Evolutionary conservation across 1,140 invertebrate genomes (phyloP).

Genomic region (Zaprionus kolodkinae): DNA sequence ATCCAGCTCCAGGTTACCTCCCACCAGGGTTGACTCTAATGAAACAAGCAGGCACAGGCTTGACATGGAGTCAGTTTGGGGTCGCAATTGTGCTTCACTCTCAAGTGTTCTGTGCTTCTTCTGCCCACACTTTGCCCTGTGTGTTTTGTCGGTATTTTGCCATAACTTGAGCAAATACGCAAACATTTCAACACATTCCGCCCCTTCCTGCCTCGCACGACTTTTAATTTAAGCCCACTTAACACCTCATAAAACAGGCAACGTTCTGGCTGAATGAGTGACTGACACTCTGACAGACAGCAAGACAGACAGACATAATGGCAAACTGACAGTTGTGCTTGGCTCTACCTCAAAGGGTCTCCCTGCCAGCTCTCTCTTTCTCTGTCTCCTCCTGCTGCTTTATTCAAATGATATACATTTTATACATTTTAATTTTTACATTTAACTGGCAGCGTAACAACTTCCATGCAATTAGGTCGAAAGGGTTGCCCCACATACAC

Average conservation of each 20-base stretch:
- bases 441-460: constrained; percentile 68
- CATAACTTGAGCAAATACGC: constrained; percentile 77
- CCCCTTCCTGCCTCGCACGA: constrained; percentile 30
- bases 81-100: constrained; percentile 22
- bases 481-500: constrained; percentile 58
- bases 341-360: background rate
- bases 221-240: constrained; percentile 82
- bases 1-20: constrained; percentile 34
- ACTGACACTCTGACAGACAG: constrained; percentile 31
- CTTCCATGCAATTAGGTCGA: constrained; percentile 81
- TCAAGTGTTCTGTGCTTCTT: constrained; percentile 39
- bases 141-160: constrained; percentile 45
- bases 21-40: constrained; percentile 40
- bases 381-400: constrained; percentile 19
- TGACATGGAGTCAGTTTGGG: constrained; percentile 11
- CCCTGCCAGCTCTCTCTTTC: background rate
- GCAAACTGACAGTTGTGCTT: constrained; percentile 16
- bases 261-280: constrained; percentile 56
- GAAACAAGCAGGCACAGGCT: constrained; percentile 16
- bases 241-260: constrained; percentile 79
- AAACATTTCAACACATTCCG: constrained; percentile 77
- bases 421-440: constrained; percentile 81
- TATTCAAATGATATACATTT: constrained; percentile 80
- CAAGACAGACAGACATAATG: constrained; percentile 43
- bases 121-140: constrained; percentile 43